Base-by-base conservation (phyloP, 1,140 invertebrate genomes). In the Drosophila rhopaloa region DNA sequence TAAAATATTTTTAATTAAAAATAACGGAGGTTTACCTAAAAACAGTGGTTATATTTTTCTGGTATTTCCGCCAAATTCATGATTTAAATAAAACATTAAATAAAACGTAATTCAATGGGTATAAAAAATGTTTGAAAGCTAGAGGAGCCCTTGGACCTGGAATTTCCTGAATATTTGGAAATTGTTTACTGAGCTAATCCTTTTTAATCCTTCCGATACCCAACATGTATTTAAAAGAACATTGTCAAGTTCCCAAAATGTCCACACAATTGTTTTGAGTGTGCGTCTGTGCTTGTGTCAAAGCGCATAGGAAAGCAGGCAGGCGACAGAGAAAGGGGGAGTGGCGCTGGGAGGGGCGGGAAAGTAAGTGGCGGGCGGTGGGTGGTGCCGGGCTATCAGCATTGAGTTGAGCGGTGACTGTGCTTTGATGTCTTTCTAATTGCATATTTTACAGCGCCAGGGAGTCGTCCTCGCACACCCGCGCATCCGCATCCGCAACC, bases 351-450 rank as follows among this genome's bases (percentile, higher is more conserved):
- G 38, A 16, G n/a, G 46, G 37, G 47, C 5, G 53, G 54, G 9
- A 38, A 24, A 60, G 70, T 60, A 59, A 60, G 68, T 47, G 68
- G 48, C 32, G 41, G 70, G 47, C 14, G 38, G 38, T 14, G n/a
- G 65, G 46, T 41, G 66, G 46, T 50, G 67, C 66, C 59, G 65
- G 61, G 41, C 74, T 77, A 61, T 76, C 62, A 77, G 55, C 55
- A 56, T 37, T 68, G 76, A 58, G 76, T 56, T 76, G 76, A 58
- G 76, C 76, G 76, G 74, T 63, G 68, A 37, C 66, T 79, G 61
- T 58, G 84, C 84, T 89, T 89, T 89, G 84, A 89, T 89, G 85
- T 90, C 68, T 83, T 84, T 89, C 84, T 89, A 89, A 89, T 89
- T 89, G 84, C 84, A 89, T 89, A 89, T 89, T 89, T 89, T 89